Evolutionary conservation across 2,797 vertebrate species (phyloP), one percentile per base, ranked within the genome.

Genomic region (Coendou prehensilis): DNA sequence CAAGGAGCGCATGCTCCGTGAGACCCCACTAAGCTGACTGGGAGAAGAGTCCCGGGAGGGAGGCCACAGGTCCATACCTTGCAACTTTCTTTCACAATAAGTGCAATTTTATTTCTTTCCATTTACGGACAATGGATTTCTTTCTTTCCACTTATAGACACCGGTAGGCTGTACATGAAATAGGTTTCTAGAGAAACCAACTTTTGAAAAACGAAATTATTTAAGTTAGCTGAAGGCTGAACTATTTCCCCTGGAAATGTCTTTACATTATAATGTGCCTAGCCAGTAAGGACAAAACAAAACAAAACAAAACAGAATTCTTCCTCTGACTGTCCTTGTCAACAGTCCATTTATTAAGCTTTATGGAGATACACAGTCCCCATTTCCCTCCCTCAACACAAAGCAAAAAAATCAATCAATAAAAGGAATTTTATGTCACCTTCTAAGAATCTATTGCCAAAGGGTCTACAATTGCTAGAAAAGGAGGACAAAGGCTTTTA

Each of bases 201-300:
- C n/a, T 80, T 87, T 86, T 47, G 75, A 50, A 92, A 90, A 92
- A 41, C 26, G 20, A 50, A 90, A 13, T 86, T 63, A 93, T 50
- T 95, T 89, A 76, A 91, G 83, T 63, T 47, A 84, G 81, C 45
- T 8, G 50, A 85, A 87, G 22, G 47, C 88, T 91, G 86, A 95
- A 94, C 23, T 85, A 69, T 37, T 90, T 92, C 61, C 71, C 64
- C 47, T 47, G 37, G 7, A 93, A 87, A 78, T 64, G 67, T 92
- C 33, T 80, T 64, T 76, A 84, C 41, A 75, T 41, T 61, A 67
- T 22, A 57, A 75, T 50, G 30, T 84, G 45, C 57, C 87, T 26
- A 89, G 73, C 37, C 23, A 69, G 26, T 80, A 37, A 69, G 33
- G 33, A 37, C 87, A 85, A 41, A 37, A 71, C 67, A n/a, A 69